These are phyloP conservation scores for Anhinga rufa DNA, from an alignment of 2,113 vertebrate genomes.

Conservation along the genomic window DNA sequence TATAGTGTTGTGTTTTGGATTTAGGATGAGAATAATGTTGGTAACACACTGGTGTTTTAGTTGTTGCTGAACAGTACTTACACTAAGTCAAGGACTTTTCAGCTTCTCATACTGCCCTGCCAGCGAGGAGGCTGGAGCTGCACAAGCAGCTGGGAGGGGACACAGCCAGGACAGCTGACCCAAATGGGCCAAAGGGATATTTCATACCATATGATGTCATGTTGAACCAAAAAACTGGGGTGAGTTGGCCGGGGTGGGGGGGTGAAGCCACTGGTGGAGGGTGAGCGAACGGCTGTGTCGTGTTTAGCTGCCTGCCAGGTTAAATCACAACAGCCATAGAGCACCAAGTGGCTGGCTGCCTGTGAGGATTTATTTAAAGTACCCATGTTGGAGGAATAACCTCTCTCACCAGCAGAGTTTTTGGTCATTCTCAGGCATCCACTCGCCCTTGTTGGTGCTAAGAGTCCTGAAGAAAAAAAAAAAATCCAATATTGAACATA, in stretches of 20 bases:
- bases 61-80: background rate
- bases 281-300: background rate
- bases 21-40: background rate
- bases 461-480: background rate
- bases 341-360: background rate
- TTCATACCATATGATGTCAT: background rate
- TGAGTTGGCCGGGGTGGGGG: no score
- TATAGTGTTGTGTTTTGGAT: background rate
- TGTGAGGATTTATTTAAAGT: background rate
- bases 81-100: background rate
- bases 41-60: background rate
- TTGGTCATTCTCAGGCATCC: background rate
- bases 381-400: background rate
- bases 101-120: background rate
- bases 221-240: background rate
- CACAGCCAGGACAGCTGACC: background rate
- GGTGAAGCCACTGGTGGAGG: background rate
- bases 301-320: background rate
- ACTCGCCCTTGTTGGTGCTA: background rate
- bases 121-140: background rate
- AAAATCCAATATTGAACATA: background rate
- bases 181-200: background rate
- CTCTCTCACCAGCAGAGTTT: background rate
- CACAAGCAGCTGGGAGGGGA: background rate
- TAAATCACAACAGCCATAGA: background rate